Conservation (phyloP, 2,888 invertebrate species). For the Ceramica pisi region DNA sequence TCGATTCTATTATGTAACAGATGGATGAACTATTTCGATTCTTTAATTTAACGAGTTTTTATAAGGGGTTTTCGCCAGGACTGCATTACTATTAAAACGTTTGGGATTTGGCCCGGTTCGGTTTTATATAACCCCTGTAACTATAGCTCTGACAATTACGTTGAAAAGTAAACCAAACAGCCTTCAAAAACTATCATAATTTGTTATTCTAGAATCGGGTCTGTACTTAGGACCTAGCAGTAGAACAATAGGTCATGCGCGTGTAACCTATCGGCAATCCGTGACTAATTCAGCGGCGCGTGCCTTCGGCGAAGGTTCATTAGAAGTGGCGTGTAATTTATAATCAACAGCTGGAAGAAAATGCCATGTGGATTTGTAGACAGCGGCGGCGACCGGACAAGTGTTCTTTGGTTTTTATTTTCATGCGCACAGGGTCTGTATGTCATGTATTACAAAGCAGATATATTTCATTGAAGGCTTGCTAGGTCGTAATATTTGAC, state of each 20-base stretch:
- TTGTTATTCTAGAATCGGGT: constrained; percentile 11
- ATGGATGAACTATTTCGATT: not conserved
- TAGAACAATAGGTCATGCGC: constrained; percentile 17
- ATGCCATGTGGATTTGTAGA: not conserved
- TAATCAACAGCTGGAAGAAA: constrained; percentile 12
- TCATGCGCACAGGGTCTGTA: no score
- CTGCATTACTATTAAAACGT: not conserved
- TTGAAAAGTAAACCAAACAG: not conserved
- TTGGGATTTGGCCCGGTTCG: not conserved
- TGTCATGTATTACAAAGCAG: no score
- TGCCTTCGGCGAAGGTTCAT: not conserved
- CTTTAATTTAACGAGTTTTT: not conserved
- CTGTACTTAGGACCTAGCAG: constrained; percentile 10
- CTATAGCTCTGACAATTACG: not conserved
- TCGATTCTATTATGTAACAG: not conserved
- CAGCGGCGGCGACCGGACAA: not conserved
- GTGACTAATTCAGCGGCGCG: constrained; percentile 11
- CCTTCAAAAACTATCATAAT: not conserved
- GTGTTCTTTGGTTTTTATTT: not conserved
- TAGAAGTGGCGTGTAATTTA: not conserved
- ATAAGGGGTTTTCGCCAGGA: not conserved
- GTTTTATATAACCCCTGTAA: no score
- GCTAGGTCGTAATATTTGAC: not conserved
- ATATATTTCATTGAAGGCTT: no score
- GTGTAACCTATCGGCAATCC: constrained; percentile 35